Evolutionary conservation across 2,797 vertebrate genomes (phyloP).

Genomic region (Hephaestus fuliginosus): DNA sequence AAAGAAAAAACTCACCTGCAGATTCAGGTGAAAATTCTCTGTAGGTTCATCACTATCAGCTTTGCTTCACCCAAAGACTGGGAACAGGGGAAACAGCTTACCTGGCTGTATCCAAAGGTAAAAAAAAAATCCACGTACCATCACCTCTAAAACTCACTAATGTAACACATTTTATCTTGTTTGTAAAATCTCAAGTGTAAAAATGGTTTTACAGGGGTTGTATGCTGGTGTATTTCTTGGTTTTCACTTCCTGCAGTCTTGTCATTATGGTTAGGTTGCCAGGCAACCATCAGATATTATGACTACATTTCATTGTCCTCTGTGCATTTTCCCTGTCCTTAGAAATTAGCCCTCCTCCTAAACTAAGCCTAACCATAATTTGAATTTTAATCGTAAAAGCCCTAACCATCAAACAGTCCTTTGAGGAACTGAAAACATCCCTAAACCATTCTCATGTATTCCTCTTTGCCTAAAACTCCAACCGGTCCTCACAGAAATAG

Average conservation of each 20-base stretch:
- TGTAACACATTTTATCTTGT: background rate
- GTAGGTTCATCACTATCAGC: background rate
- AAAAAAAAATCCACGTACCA: background rate
- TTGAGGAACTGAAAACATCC: background rate
- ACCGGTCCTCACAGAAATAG: background rate
- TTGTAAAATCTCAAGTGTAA: background rate
- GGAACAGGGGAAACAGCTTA: background rate
- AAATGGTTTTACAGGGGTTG: background rate
- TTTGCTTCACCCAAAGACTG: background rate
- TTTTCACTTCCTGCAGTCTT: background rate
- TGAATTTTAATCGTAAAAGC: background rate
- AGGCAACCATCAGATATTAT: background rate
- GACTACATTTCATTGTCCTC: background rate
- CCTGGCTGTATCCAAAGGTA: background rate
- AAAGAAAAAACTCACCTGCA: background rate
- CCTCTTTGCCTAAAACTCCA: background rate
- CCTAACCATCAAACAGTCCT: background rate
- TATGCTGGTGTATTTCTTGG: background rate
- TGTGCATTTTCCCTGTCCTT: background rate
- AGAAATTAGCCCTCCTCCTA: background rate
- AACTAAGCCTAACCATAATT: background rate
- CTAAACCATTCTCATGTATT: background rate
- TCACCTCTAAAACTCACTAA: background rate
- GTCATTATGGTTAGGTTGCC: background rate
- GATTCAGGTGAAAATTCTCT: background rate